phyloP scores from a whole-genome alignment of 2,113 vertebrate species.

The Vicugna pacos region DNA sequence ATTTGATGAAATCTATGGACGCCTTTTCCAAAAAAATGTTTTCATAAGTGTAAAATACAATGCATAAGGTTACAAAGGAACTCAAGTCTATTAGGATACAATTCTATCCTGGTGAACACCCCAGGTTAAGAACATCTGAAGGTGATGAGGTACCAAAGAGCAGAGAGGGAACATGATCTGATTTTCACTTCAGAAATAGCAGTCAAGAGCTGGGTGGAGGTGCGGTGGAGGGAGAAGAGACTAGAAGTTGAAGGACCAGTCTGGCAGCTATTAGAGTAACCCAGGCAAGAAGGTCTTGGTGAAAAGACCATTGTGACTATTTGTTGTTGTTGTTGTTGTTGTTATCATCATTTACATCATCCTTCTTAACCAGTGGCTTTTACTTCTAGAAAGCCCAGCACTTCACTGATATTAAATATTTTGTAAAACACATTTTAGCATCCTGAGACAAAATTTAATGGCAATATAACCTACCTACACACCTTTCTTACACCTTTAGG shows the following conservation, averaged over 20 bases:
- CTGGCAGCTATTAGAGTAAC: background rate
- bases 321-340: background rate
- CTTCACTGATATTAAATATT: constrained; percentile 12
- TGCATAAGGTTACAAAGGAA: background rate
- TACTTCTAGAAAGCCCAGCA: background rate
- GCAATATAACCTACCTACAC: background rate
- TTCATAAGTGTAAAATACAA: background rate
- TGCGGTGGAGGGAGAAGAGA: background rate
- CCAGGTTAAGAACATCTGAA: background rate
- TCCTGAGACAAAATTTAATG: background rate
- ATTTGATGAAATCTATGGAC: background rate
- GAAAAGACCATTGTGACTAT: background rate
- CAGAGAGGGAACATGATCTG: background rate
- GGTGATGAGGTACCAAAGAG: background rate
- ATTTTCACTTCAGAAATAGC: background rate
- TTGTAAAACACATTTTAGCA: background rate
- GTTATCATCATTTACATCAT: background rate
- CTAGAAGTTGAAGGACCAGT: background rate
- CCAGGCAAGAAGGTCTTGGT: background rate
- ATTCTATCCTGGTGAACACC: background rate
- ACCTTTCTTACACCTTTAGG: background rate
- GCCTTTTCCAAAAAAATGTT: background rate
- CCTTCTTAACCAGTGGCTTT: background rate
- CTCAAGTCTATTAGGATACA: background rate
- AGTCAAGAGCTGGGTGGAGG: background rate